Base-by-base conservation (phyloP, 2,888 invertebrate genomes). In the Drosophila pseudotalamancana region DNA sequence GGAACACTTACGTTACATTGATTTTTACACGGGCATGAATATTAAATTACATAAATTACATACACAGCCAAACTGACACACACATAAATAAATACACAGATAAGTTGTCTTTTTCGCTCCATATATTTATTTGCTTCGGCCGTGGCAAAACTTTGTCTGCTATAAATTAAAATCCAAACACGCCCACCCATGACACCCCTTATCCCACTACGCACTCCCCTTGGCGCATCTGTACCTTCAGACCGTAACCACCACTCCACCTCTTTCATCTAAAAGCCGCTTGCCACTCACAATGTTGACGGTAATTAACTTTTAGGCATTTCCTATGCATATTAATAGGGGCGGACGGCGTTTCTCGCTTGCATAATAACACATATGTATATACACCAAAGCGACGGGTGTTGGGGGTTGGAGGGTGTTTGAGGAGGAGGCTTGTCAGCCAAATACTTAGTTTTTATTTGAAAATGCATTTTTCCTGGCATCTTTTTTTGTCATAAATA, bases 241-340 rank as follows among this genome's bases (percentile, higher is more conserved):
- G 5, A 6, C 34, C 14, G 9, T 25, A 19, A 3, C 29, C 21
- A 9, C 46, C 21, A 4, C 14, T 31, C 9, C 31, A 9, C 11
- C 27, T 27, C 27, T 27, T 27, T 11, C 27, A 9, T 6, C 32
- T 32, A 6, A 39, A 56, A 59, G 21, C 34, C 60, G 72, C 68
- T 75, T 71, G 84, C 84, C 84, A 84, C 87, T 84, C 87, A 77
- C 75, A 79, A 76, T 66, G 78, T 77, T 85, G 82, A 72, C 76
- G 87, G 87, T 84, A 84, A 84, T 84, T 84, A 84, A 84, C 83
- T 84, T 84, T 84, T 87, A 87, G 87, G 85, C 82, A 84, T 84
- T 84, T 84, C 72, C 82, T 59, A 84, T 84, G 85, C 83, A 84
- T 84, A 84, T 84, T 84, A 84, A 87, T 83, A 55, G 53, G 70